phyloP scores from a whole-genome alignment of 2,797 vertebrate genomes.

The Malurus leucopterus region DNA sequence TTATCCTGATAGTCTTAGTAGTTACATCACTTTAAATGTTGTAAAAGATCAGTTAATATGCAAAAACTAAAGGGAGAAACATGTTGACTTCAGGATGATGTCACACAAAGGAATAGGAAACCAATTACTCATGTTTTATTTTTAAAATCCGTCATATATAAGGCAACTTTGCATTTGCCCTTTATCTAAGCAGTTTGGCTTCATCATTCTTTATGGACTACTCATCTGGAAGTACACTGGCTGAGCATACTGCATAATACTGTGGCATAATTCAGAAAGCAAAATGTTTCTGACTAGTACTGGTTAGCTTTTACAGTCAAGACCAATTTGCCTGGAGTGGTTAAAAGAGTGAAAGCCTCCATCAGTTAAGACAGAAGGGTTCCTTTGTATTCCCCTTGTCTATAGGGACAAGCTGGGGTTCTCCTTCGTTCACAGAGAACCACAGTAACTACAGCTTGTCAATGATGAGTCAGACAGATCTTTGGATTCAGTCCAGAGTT shows the following conservation, averaged over 20 bases:
- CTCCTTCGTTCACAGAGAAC: constrained; percentile 33
- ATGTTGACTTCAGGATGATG: background rate
- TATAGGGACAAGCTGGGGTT: constrained; percentile 25
- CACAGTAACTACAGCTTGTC: constrained; percentile 41
- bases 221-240: background rate
- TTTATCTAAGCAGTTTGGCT: background rate
- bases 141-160: background rate
- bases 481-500: constrained; percentile 50
- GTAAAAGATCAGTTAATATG: background rate
- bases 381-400: constrained; percentile 22
- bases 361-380: constrained; percentile 10
- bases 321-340: background rate
- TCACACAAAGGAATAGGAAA: background rate
- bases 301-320: background rate
- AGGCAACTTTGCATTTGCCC: background rate
- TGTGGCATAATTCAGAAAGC: background rate
- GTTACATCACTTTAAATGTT: background rate
- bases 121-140: background rate
- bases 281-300: background rate
- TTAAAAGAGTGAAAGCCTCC: constrained; percentile 4
- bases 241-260: background rate
- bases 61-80: background rate
- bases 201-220: background rate
- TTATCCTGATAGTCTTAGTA: background rate
- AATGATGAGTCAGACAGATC: constrained; percentile 50